Base-by-base conservation (phyloP, 2,797 vertebrate species). In the Neoniphon sammara region DNA sequence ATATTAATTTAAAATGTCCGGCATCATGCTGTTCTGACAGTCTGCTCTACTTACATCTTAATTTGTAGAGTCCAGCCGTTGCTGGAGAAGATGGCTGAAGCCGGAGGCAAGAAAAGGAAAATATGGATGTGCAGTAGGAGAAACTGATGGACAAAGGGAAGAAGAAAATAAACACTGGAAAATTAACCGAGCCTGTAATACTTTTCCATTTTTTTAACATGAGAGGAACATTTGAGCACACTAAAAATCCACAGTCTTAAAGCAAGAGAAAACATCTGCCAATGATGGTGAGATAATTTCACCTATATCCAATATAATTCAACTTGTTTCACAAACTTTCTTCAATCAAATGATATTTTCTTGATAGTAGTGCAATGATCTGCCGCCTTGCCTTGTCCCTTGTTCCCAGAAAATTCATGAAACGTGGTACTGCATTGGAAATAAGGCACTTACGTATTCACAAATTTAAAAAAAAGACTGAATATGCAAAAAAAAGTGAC, bases 81-180 rank as follows among this genome's bases (percentile, higher is more conserved):
- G 66, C 14, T 57, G 42, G 58, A 23, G 39, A 47, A 82, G 44
- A 83, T 62, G 86, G 79, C 76, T 57, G 70, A 80, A 71, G 54
- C 60, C 34, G 0, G 47, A 47, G 64, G 66, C 36, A n/a, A 31
- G 49, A 46, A 54, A 67, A 54, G 10, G 70, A 58, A 59, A 58
- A 57, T 54, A 7, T 66, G 27, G 42, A n/a, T 49, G 66, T 7
- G 20, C 63, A 53, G 63, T 0, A 0, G 23, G 42, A 59, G 64
- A 63, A 71, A 80, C 47, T 57, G 75, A 80, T 81, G 86, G 78
- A 80, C 55, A 63, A 56, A 85, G 66, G 79, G 70, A 63, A 49
- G 34, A 77, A 74, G 80, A 84, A 86, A 89, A 86, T 87, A 90
- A 89, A 89, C 83, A 83, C 2, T 20, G 70, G 56, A 30, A 81